phyloP scores from a whole-genome alignment of 2,113 vertebrate genomes.

The Protomyctophum bolini region DNA sequence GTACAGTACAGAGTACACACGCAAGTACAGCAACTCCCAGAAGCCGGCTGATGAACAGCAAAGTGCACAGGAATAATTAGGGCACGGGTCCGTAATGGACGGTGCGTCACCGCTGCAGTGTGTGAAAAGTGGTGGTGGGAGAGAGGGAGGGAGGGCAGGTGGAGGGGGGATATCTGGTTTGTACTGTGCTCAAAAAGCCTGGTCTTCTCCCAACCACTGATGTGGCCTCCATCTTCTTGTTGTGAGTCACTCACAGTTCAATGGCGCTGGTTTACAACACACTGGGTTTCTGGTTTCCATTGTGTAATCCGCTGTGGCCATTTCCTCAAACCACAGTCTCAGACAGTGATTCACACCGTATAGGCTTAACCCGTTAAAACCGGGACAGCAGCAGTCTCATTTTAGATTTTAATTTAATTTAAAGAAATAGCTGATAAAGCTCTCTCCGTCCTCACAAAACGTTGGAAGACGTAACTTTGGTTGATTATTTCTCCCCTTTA shows the following conservation, averaged over 20 bases:
- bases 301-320: slow-evolving; percentile 42
- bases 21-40: background rate
- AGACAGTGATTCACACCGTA: slow-evolving; percentile 60
- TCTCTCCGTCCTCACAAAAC: no score
- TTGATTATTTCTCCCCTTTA: no score
- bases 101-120: slow-evolving; percentile 19
- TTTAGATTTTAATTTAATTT: no score
- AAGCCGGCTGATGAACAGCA: background rate
- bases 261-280: slow-evolving; percentile 41
- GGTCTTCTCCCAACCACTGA: slow-evolving; percentile 31
- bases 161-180: slow-evolving; percentile 8
- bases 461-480: no score
- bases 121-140: slow-evolving; percentile 1
- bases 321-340: slow-evolving; percentile 42
- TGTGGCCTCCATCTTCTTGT: slow-evolving; percentile 34
- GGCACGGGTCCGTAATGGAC: background rate
- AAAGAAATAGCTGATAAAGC: no score
- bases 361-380: slow-evolving; percentile 12
- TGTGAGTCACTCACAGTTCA: slow-evolving; percentile 57
- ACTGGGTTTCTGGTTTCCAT: slow-evolving; percentile 43
- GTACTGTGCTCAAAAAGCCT: background rate
- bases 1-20: no score
- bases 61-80: background rate
- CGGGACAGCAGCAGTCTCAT: background rate
- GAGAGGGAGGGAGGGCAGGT: no score